Evolutionary conservation across 2,113 vertebrate genomes (phyloP).

Genomic region (Phalacrocorax pelagicus): DNA sequence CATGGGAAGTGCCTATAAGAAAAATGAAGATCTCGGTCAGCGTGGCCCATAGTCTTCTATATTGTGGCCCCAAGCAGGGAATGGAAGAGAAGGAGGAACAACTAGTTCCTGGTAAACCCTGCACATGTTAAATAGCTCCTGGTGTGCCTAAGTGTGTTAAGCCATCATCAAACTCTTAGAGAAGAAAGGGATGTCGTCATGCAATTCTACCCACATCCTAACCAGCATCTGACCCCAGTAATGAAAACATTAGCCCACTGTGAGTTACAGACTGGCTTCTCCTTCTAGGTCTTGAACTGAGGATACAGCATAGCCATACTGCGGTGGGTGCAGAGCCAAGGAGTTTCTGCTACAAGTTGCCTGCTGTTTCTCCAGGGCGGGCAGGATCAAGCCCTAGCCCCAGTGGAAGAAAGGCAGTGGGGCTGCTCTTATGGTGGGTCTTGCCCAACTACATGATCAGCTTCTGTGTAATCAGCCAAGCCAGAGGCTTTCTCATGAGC

Average conservation of each 20-base stretch:
- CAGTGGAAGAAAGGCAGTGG: not conserved
- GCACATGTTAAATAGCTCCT: not conserved
- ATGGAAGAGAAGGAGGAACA: not conserved
- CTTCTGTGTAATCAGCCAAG: not conserved
- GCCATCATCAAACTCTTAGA: not conserved
- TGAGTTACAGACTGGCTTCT: not conserved
- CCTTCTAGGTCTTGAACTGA: not conserved
- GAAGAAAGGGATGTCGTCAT: not conserved
- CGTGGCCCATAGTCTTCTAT: not conserved
- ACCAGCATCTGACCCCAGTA: not conserved
- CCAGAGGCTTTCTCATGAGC: not conserved
- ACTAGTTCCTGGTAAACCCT: not conserved
- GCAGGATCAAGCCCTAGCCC: not conserved
- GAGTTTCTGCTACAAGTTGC: not conserved
- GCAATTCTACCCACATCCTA: not conserved
- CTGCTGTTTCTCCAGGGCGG: not conserved
- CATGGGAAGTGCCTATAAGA: not conserved
- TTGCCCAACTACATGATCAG: fast-evolving
- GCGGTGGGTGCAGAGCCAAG: not conserved
- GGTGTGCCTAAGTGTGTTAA: not conserved
- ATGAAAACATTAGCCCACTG: not conserved
- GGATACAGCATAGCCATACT: not conserved
- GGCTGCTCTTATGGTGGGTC: not conserved
- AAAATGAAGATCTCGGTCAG: not conserved
- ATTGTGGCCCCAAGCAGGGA: not conserved